These are phyloP conservation scores for Solea senegalensis DNA, from an alignment of 2,113 vertebrate genomes.

Conservation along the genomic window DNA sequence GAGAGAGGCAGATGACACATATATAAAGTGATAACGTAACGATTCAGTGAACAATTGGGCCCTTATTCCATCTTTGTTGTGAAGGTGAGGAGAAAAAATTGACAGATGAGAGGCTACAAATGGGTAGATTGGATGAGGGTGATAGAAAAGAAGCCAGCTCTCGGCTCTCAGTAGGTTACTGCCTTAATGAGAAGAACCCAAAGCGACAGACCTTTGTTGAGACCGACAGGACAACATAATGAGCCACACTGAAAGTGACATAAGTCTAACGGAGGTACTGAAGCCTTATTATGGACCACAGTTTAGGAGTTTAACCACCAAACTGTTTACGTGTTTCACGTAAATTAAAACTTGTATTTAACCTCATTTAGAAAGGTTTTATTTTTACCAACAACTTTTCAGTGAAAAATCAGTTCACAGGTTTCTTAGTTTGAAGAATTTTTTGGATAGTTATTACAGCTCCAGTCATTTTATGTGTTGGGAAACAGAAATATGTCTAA, in stretches of 20 bases:
- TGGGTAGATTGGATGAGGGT: background rate
- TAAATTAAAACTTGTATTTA: too few relatives aligned
- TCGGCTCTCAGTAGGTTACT: constrained; percentile 44
- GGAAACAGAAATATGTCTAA: constrained; percentile 4
- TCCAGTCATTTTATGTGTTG: too few relatives aligned
- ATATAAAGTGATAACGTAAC: constrained; percentile 11
- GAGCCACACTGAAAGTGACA: constrained; percentile 36
- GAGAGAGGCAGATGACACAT: constrained; percentile 25
- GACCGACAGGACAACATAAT: constrained; percentile 36
- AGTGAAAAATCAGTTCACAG: background rate
- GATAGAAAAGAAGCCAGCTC: constrained; percentile 19
- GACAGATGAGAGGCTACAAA: constrained; percentile 28
- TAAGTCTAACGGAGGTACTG: constrained; percentile 14
- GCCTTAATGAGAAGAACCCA: constrained; percentile 54
- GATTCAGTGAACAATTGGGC: constrained; percentile 25
- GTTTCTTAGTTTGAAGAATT: background rate
- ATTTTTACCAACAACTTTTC: too few relatives aligned
- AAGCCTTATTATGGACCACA: background rate
- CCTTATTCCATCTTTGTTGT: background rate
- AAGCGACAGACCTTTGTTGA: constrained; percentile 31
- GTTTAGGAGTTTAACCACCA: too few relatives aligned
- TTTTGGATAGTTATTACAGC: background rate
- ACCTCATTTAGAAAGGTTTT: too few relatives aligned
- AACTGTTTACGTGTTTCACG: too few relatives aligned
- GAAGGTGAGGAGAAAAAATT: constrained; percentile 18